Percentiles rank a stretch among this genome's conserved stretches.
phyloP scores from a whole-genome alignment of 2,797 vertebrate species.

The Gadopsis marmoratus region DNA sequence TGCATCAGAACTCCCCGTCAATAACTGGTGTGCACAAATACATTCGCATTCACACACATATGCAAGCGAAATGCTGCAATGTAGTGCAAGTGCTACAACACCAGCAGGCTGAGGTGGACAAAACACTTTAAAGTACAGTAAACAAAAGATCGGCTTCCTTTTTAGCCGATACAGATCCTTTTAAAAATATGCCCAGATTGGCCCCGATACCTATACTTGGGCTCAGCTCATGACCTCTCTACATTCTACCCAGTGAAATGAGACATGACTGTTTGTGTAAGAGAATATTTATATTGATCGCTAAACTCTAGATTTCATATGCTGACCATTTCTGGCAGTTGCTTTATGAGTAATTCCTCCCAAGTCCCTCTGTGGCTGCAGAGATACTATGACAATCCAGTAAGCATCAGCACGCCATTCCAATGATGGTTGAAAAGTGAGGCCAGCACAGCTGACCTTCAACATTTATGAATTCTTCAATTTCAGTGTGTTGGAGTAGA shows the following conservation, averaged over 20 bases:
- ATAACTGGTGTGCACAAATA: too few species aligned
- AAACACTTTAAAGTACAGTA: background rate
- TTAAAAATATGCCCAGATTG: background rate
- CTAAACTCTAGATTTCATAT: slow-evolving; percentile 20
- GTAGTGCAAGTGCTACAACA: background rate
- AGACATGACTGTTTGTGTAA: slow-evolving; percentile 13
- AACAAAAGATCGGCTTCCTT: background rate
- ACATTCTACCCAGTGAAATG: slow-evolving; percentile 30
- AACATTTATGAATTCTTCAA: slow-evolving; percentile 9
- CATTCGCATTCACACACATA: background rate
- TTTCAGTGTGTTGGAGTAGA: background rate
- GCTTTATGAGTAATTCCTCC: slow-evolving; percentile 19
- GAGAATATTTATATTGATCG: slow-evolving; percentile 18
- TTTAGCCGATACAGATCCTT: background rate
- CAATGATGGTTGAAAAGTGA: slow-evolving; percentile 9
- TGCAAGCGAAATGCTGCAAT: background rate
- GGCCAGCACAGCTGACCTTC: slow-evolving; percentile 7
- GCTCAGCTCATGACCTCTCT: background rate
- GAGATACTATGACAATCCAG: slow-evolving; percentile 19
- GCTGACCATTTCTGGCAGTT: slow-evolving; percentile 37
- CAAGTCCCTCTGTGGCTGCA: slow-evolving; percentile 35
- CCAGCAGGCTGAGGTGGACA: background rate
- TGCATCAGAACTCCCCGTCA: too few species aligned
- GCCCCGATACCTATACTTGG: background rate
- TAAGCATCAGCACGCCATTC: background rate